phyloP scores from a whole-genome alignment of 2,797 vertebrate genomes.

The Lithobates pipiens region DNA sequence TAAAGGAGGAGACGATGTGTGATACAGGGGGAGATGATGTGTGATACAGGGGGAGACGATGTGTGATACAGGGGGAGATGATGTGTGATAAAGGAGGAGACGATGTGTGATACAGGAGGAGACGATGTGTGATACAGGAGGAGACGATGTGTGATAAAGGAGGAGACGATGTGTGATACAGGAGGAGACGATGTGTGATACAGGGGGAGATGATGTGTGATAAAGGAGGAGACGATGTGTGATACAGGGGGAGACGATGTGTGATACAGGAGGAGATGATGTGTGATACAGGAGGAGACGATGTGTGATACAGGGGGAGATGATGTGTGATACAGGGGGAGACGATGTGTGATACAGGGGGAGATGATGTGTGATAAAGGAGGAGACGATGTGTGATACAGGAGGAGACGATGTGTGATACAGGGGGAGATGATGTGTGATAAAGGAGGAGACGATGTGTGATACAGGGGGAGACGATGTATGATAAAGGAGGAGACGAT shows the following conservation, averaged over 20 bases:
- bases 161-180: neutral
- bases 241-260: conserved; percentile 1
- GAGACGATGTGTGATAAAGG: neutral
- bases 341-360: neutral
- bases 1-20: neutral
- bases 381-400: neutral
- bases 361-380: neutral
- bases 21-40: neutral
- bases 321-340: neutral
- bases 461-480: neutral
- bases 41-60: neutral
- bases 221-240: neutral
- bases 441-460: neutral
- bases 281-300: neutral
- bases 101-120: neutral
- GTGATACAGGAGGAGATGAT: too few relatives aligned
- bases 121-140: neutral
- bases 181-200: neutral
- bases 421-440: neutral
- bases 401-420: neutral
- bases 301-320: neutral
- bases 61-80: neutral
- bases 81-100: conserved; percentile 9
- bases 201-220: too few relatives aligned
- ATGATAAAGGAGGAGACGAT: neutral